A percentile compares a stretch with the other conserved stretches of the same genome.
Conservation (phyloP, 2,888 invertebrate species). For the Timandra comae region DNA sequence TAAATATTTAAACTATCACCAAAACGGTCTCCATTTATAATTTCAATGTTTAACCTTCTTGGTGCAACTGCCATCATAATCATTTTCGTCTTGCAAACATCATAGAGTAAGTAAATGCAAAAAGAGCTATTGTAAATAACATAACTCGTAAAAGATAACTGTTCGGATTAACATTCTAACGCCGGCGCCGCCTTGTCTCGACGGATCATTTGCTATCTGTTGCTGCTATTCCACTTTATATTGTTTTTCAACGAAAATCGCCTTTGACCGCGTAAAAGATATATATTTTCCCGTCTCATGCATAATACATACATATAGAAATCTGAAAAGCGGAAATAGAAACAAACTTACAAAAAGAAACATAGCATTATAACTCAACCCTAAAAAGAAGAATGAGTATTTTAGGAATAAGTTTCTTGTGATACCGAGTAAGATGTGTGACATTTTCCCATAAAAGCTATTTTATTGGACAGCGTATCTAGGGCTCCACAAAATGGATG, state of each 20-base stretch:
- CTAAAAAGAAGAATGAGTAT: not conserved
- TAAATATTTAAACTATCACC: too few species aligned
- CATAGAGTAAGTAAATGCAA: constrained; percentile 6
- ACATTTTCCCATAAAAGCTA: constrained; percentile 24
- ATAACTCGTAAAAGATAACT: constrained; percentile 25
- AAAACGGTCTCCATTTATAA: too few species aligned
- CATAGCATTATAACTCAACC: constrained; percentile 17
- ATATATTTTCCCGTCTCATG: constrained; percentile 42
- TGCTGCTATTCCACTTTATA: constrained; percentile 21
- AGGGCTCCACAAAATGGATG: constrained; percentile 31
- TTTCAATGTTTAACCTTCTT: too few species aligned
- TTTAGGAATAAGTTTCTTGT: constrained; percentile 13
- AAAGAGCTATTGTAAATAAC: constrained; percentile 19
- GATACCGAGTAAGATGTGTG: constrained; percentile 20
- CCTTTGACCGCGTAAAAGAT: constrained; percentile 25
- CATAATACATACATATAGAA: constrained; percentile 39
- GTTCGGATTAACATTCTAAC: constrained; percentile 18
- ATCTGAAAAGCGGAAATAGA: constrained; percentile 20
- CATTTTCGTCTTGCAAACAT: too few species aligned
- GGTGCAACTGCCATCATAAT: too few species aligned
- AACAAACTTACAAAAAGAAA: constrained; percentile 25
- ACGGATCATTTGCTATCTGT: constrained; percentile 11
- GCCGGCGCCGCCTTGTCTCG: constrained; percentile 25
- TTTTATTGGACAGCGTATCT: constrained; percentile 35
- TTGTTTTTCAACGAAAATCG: constrained; percentile 24